Evolutionary conservation across 1,140 invertebrate genomes (phyloP).

Genomic region (Caenorhabditis tropicalis): DNA sequence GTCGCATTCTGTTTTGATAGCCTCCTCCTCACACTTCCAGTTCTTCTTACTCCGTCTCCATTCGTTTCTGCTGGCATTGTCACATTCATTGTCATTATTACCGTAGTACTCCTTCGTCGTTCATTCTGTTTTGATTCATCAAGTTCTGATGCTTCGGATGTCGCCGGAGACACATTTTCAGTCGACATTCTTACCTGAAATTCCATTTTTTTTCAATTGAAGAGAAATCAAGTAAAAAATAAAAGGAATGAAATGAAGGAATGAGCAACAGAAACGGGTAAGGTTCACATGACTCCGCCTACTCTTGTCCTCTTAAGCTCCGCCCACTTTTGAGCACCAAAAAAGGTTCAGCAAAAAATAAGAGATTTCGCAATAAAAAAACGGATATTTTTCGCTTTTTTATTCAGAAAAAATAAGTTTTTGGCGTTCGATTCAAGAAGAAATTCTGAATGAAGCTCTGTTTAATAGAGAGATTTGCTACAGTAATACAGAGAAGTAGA

Average conservation of each 20-base stretch:
- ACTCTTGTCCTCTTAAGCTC: background rate
- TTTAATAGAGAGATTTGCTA: too few relatives aligned
- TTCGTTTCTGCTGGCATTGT: background rate
- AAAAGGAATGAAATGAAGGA: background rate
- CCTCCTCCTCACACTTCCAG: background rate
- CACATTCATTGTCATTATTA: constrained; percentile 38
- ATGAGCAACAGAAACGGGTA: background rate
- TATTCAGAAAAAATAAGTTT: too few relatives aligned
- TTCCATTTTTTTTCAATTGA: background rate
- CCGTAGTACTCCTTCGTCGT: background rate
- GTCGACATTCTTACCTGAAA: constrained; percentile 15
- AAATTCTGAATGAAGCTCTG: too few relatives aligned
- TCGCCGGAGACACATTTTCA: background rate
- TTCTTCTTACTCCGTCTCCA: background rate
- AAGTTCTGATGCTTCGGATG: background rate
- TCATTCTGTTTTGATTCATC: background rate
- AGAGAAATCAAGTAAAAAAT: background rate
- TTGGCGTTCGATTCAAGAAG: too few relatives aligned
- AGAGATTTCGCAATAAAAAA: background rate
- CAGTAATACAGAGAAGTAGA: too few relatives aligned
- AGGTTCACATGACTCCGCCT: background rate
- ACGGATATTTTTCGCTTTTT: too few relatives aligned
- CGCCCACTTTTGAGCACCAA: background rate
- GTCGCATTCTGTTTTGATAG: constrained; percentile 34
- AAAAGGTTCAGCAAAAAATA: background rate